Conservation (phyloP, 1,140 invertebrate genomes). For the Andricus grossulariae region DNA sequence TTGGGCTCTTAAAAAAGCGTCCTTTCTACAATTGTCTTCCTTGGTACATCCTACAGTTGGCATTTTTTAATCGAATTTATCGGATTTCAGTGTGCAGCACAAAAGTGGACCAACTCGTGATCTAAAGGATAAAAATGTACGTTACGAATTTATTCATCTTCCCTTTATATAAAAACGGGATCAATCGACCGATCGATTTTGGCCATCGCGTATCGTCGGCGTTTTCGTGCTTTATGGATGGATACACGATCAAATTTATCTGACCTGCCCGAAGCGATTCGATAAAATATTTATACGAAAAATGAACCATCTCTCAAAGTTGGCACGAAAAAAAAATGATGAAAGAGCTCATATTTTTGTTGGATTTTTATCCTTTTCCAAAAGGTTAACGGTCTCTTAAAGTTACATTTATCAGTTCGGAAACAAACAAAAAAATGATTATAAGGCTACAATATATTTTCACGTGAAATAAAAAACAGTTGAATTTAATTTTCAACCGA, state of each 20-base stretch:
- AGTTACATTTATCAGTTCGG: too few species aligned
- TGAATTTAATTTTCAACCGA: too few species aligned
- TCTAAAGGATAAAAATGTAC: neutral
- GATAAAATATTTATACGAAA: slow-evolving; percentile 21
- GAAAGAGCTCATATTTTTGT: neutral
- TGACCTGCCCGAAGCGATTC: slow-evolving; percentile 11
- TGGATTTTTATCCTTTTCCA: too few species aligned
- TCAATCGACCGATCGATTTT: neutral
- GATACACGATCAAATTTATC: slow-evolving; percentile 13
- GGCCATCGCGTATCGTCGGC: neutral
- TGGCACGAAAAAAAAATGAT: neutral
- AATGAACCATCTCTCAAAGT: neutral
- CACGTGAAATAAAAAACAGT: too few species aligned
- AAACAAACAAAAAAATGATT: too few species aligned
- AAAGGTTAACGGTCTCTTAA: too few species aligned
- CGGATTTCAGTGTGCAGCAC: neutral
- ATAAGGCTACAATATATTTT: too few species aligned
- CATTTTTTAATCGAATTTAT: slow-evolving; percentile 40
- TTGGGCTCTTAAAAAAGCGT: slow-evolving; percentile 46
- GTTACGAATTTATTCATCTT: neutral
- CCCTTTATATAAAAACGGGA: neutral
- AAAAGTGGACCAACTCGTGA: neutral
- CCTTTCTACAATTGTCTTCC: slow-evolving; percentile 59
- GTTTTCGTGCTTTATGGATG: slow-evolving; percentile 9
- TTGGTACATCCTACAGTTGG: slow-evolving; percentile 60